phyloP scores from a whole-genome alignment of 1,140 invertebrate genomes.

The Aphaenogaster rudis region DNA sequence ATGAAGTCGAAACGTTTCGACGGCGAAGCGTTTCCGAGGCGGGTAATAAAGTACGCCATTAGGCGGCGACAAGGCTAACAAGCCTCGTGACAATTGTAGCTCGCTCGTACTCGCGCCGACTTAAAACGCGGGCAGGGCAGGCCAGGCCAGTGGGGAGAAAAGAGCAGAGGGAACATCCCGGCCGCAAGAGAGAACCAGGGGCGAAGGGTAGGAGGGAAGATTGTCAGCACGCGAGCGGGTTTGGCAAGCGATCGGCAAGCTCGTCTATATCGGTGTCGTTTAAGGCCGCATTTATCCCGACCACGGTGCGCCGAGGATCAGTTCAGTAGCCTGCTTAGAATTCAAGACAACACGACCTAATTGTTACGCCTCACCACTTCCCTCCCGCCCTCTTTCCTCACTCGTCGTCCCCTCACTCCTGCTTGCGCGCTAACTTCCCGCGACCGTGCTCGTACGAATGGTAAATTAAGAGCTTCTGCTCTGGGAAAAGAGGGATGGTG shows the following conservation, averaged over 20 bases:
- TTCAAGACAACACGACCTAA: conserved; percentile 87
- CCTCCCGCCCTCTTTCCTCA: conserved; percentile 23
- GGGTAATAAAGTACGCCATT: conserved; percentile 85
- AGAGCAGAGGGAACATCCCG: conserved; percentile 27
- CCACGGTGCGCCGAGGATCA: conserved; percentile 80
- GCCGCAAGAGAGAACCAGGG: conserved; percentile 56
- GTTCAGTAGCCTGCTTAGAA: conserved; percentile 87
- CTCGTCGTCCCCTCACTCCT: conserved; percentile 45
- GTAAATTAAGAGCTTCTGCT: conserved; percentile 85
- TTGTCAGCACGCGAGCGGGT: conserved; percentile 71
- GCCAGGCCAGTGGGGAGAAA: conserved; percentile 39
- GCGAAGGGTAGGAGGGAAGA: conserved; percentile 41
- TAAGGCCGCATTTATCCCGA: conserved; percentile 85
- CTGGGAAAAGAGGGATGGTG: conserved; percentile 61
- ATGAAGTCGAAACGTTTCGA: conserved; percentile 35
- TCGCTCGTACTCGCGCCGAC: conserved; percentile 82
- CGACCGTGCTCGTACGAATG: conserved; percentile 76
- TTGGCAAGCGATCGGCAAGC: conserved; percentile 85
- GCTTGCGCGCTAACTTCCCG: conserved; percentile 71
- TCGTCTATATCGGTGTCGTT: conserved; percentile 86
- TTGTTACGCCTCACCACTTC: conserved; percentile 82
- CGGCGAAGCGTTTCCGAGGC: conserved; percentile 17
- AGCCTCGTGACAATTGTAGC: conserved; percentile 84
- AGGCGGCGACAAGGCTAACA: conserved; percentile 84
- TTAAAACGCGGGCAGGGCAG: conserved; percentile 78